A percentile compares a stretch with the other conserved stretches of the same genome.
phyloP scores from a whole-genome alignment of 92 coral and sea anemone genomes.

The Palythoa grandiflora region DNA sequence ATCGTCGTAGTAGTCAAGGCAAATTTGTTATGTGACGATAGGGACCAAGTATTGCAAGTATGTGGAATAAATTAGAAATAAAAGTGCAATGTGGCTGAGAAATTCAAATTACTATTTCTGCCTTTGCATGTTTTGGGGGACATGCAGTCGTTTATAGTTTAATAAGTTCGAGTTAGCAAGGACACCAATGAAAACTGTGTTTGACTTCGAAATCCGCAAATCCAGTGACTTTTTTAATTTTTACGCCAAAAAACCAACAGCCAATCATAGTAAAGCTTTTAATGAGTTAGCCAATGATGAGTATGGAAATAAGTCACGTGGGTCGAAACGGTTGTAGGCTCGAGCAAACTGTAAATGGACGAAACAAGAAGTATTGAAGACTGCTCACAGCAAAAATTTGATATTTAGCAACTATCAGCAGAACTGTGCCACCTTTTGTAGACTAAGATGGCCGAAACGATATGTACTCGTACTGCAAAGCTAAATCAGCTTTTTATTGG shows the following conservation, averaged over 20 bases:
- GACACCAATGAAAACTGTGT: too few relatives aligned
- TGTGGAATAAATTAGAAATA: too few relatives aligned
- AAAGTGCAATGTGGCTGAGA: too few relatives aligned
- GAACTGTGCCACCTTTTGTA: not conserved
- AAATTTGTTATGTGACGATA: too few relatives aligned
- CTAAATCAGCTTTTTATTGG: slow-evolving; percentile 82
- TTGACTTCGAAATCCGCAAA: not conserved
- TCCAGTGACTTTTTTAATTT: slow-evolving; percentile 18
- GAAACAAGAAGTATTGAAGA: not conserved
- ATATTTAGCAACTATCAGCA: not conserved
- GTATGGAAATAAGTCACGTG: slow-evolving; percentile 23
- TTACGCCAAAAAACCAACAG: slow-evolving; percentile 24
- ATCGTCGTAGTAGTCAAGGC: too few relatives aligned
- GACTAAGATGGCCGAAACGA: slow-evolving; percentile 71
- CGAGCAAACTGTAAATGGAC: not conserved
- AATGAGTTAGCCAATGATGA: slow-evolving; percentile 9
- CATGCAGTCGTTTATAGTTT: too few relatives aligned
- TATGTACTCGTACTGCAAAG: slow-evolving; percentile 84
- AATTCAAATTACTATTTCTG: too few relatives aligned
- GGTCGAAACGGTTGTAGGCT: slow-evolving; percentile 26
- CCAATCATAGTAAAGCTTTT: slow-evolving; percentile 21
- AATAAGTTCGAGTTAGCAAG: too few relatives aligned
- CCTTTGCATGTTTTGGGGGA: too few relatives aligned
- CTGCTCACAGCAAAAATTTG: not conserved
- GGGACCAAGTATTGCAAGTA: too few relatives aligned